A percentile compares a stretch with the other conserved stretches of the same genome.
Conservation (phyloP, 2,888 invertebrate species). For the Acanthococcus lagerstroemiae region DNA sequence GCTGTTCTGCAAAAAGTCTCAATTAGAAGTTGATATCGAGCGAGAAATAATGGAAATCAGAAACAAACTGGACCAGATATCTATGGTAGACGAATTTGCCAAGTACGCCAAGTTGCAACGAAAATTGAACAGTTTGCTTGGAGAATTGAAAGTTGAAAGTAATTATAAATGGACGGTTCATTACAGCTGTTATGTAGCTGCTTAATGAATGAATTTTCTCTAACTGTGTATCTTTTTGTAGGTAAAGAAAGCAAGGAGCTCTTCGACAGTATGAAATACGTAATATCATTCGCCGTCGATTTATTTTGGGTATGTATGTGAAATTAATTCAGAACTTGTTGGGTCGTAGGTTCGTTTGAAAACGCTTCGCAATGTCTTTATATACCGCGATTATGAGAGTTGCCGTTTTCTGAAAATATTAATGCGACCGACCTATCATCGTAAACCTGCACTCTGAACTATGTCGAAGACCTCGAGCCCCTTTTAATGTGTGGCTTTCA, state of each 20-base stretch:
- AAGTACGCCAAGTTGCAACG: conserved; percentile 43
- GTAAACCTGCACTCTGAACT: no score
- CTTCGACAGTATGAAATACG: conserved; percentile 11
- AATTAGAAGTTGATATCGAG: conserved; percentile 15
- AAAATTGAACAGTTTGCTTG: conserved; percentile 40
- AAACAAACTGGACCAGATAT: conserved; percentile 40
- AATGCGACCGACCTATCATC: no score
- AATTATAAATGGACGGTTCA: not conserved
- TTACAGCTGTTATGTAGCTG: not conserved
- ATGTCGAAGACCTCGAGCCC: no score
- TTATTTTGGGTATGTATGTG: conserved; percentile 15
- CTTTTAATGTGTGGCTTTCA: no score
- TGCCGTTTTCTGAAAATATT: no score
- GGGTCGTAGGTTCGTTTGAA: no score
- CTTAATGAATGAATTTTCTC: not conserved
- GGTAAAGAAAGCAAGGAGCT: conserved; percentile 19
- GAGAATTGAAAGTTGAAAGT: conserved; percentile 40
- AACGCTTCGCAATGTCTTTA: no score
- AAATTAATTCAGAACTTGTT: no score
- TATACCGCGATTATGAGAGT: not conserved
- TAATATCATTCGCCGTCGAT: conserved; percentile 8
- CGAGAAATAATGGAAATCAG: conserved; percentile 36
- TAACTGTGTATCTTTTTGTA: not conserved
- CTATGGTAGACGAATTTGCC: conserved; percentile 43
- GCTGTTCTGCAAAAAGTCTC: conserved; percentile 19